A percentile compares a stretch with the other conserved stretches of the same genome.
Conservation (phyloP, 2,113 vertebrate species). For the Charina bottae region DNA sequence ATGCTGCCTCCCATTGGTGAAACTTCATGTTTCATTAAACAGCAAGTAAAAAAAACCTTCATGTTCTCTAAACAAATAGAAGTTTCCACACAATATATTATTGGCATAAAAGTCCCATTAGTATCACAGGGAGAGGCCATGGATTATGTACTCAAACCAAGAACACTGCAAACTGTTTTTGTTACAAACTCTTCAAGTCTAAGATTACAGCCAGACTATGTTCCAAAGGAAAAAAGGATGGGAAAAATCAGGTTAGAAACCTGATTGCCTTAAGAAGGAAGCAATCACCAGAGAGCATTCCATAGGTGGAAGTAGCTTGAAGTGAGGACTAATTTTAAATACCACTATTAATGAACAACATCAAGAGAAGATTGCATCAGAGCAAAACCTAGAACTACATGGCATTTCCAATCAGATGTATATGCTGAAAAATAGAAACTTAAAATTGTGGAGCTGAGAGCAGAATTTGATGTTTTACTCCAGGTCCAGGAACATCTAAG, state of each 20-base stretch:
- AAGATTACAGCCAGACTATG: neutral
- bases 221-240: neutral
- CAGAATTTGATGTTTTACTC: neutral
- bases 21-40: neutral
- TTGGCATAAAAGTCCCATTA: neutral
- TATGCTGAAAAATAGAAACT: neutral
- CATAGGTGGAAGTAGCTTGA: neutral
- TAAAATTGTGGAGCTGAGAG: neutral
- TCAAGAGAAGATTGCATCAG: neutral
- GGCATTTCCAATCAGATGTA: neutral
- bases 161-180: neutral
- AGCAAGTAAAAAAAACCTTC: neutral
- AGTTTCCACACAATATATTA: neutral
- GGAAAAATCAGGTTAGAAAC: neutral
- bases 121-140: neutral
- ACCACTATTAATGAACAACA: neutral
- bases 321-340: neutral
- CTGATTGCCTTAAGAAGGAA: neutral
- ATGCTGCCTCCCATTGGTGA: neutral
- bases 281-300: neutral
- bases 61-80: neutral
- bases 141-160: neutral
- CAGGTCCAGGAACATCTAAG: neutral
- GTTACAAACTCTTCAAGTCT: neutral
- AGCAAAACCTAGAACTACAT: neutral